Percentiles rank a stretch among this genome's conserved stretches.
Conservation (phyloP, 2,797 vertebrate genomes). For the Thaleichthys pacificus region DNA sequence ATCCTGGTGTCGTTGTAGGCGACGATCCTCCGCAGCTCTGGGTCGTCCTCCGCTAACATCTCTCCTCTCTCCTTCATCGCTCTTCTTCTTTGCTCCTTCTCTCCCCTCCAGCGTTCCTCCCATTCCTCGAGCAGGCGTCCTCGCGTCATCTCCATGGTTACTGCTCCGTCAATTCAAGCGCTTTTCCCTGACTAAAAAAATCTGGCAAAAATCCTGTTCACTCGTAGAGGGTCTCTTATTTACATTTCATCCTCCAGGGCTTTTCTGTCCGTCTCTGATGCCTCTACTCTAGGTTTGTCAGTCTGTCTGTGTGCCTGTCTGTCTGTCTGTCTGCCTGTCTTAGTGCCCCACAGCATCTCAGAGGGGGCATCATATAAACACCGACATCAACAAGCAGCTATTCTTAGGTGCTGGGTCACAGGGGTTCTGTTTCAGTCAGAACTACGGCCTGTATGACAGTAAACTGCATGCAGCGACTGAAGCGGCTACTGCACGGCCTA, state of each 20-base stretch:
- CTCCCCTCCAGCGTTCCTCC: constrained; percentile 75
- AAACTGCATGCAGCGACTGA: background rate
- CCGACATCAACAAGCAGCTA: constrained; percentile 53
- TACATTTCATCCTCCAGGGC: background rate
- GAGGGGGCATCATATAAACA: background rate
- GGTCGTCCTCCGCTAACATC: constrained; percentile 61
- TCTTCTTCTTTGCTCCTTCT: constrained; percentile 70
- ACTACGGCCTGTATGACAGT: background rate
- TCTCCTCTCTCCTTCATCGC: constrained; percentile 66
- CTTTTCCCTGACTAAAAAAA: too few relatives aligned
- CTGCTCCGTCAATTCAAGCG: background rate
- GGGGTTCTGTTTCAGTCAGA: constrained; percentile 45
- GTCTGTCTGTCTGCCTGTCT: background rate
- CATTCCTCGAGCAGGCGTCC: constrained; percentile 64
- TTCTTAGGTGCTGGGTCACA: constrained; percentile 54
- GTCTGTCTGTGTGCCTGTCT: too few relatives aligned
- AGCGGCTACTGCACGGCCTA: background rate
- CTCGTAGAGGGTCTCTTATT: background rate
- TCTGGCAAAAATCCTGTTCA: background rate
- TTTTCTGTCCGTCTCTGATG: too few relatives aligned
- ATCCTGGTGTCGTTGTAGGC: constrained; percentile 71
- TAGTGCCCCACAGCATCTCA: background rate
- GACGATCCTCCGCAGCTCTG: constrained; percentile 66
- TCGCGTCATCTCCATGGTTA: constrained; percentile 36
- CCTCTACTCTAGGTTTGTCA: background rate